phyloP scores from a whole-genome alignment of 2,888 invertebrate genomes.

The Tuberolachnus salignus region DNA sequence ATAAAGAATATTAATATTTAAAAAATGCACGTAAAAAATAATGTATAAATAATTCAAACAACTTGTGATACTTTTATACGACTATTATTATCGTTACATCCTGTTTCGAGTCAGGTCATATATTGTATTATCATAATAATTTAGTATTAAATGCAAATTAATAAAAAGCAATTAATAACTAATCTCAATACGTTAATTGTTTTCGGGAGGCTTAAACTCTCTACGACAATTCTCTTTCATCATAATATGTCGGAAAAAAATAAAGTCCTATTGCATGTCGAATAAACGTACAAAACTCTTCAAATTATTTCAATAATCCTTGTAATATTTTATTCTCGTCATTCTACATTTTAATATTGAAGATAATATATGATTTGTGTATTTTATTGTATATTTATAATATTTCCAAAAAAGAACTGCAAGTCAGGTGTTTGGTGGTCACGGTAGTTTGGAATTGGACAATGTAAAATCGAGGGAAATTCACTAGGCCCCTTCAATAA shows the following conservation, averaged over 20 bases:
- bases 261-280: neutral
- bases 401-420: conserved; percentile 2
- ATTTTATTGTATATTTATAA: neutral
- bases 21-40: neutral
- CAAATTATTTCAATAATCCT: neutral
- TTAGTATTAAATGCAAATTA: conserved; percentile 18
- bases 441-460: conserved; percentile 14
- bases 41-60: neutral
- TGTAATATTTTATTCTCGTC: neutral
- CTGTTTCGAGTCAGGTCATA: conserved; percentile 15
- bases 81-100: conserved; percentile 17
- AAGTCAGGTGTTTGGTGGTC: conserved; percentile 35
- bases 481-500: neutral
- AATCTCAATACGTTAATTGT: conserved; percentile 21
- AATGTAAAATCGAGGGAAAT: neutral
- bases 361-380: neutral
- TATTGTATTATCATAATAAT: neutral
- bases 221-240: neutral
- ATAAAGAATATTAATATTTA: neutral
- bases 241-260: neutral
- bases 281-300: neutral
- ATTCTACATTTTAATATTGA: neutral
- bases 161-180: neutral
- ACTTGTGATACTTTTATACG: conserved; percentile 9
- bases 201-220: neutral